A percentile compares a stretch with the other conserved stretches of the same genome.
Evolutionary conservation across 1,140 invertebrate species (phyloP).

Genomic region (Saccostrea echinata): DNA sequence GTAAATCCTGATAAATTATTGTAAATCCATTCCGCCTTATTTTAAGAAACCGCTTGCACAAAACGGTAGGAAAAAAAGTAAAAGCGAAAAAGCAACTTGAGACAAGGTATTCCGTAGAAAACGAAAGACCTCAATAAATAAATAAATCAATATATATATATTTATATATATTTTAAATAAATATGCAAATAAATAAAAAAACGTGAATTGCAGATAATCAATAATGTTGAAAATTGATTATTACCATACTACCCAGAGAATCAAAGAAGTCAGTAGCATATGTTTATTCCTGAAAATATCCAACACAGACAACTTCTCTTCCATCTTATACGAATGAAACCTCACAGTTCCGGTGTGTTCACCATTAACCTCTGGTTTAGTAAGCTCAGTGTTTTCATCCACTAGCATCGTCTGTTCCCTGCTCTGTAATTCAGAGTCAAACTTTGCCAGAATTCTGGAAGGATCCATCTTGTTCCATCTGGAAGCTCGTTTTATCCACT

Average conservation of each 20-base stretch:
- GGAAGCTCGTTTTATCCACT: conserved; percentile 38
- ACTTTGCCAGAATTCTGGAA: not conserved
- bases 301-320: not conserved
- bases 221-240: not conserved
- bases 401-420: not conserved
- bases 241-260: not conserved
- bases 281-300: conserved; percentile 8
- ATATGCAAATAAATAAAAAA: not conserved
- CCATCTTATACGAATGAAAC: not conserved
- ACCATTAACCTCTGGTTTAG: not conserved
- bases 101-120: too few species aligned
- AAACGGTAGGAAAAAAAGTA: too few species aligned
- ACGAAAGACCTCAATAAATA: too few species aligned
- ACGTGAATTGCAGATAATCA: too few species aligned
- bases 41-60: too few species aligned
- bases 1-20: too few species aligned
- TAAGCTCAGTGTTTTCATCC: not conserved
- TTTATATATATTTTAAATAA: not conserved
- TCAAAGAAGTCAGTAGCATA: not conserved
- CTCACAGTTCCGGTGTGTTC: not conserved
- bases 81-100: too few species aligned
- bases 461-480: conserved; percentile 45
- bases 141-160: not conserved
- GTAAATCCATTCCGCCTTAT: too few species aligned
- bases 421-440: not conserved